Conservation (phyloP, 2,113 vertebrate species). For the Sebastes schlegelii region DNA sequence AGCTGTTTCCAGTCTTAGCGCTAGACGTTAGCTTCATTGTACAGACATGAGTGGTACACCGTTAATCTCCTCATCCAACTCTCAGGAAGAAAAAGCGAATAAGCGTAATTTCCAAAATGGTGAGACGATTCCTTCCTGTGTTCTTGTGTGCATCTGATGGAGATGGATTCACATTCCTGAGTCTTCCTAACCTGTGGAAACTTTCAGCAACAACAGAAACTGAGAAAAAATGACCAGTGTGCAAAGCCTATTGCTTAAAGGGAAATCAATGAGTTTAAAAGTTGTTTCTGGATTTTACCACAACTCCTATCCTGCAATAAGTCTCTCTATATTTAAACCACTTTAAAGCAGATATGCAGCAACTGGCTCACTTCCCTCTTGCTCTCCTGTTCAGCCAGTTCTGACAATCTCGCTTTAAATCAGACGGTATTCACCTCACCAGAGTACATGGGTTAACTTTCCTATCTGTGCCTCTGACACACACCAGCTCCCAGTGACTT, state of each 20-base stretch:
- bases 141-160: constrained; percentile 31
- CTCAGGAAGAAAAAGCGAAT: neutral
- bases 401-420: neutral
- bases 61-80: neutral
- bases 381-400: neutral
- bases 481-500: constrained; percentile 57
- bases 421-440: constrained; percentile 43
- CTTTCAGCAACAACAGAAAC: constrained; percentile 3
- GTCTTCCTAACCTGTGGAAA: constrained; percentile 65
- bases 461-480: constrained; percentile 46
- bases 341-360: constrained; percentile 37
- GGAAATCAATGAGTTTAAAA: neutral
- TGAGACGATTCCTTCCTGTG: constrained; percentile 4
- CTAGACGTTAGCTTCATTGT: no score
- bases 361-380: neutral
- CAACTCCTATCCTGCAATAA: constrained; percentile 38
- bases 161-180: neutral
- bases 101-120: constrained; percentile 22
- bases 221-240: neutral
- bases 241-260: neutral
- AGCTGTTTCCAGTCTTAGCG: no score
- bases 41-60: no score
- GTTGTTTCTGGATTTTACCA: constrained; percentile 21
- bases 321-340: constrained; percentile 2
- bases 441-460: neutral